Evolutionary conservation across 2,113 vertebrate genomes (phyloP).

Genomic region (Atlantisia rogersi): DNA sequence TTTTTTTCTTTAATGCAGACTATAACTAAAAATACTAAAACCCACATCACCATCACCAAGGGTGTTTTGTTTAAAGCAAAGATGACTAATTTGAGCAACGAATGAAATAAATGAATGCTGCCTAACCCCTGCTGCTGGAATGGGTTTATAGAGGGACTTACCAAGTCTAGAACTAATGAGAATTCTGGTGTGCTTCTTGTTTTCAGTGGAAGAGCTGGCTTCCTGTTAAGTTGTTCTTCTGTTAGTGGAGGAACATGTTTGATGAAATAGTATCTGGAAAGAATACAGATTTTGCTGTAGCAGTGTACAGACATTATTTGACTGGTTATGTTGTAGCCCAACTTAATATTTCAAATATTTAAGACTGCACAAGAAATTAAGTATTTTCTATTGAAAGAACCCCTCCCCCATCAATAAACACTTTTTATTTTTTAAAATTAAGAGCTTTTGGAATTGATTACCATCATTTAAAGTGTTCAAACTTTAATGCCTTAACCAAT

Average conservation of each 20-base stretch:
- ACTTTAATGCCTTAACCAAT: not conserved
- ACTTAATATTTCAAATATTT: not conserved
- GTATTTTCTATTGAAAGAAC: not conserved
- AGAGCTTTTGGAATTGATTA: not conserved
- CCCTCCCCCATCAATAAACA: not conserved
- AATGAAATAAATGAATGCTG: not conserved
- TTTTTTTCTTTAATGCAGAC: not conserved
- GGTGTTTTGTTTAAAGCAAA: not conserved
- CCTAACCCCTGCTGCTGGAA: not conserved
- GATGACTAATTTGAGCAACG: not conserved
- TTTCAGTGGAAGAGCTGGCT: constrained; percentile 96
- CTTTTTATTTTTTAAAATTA: not conserved
- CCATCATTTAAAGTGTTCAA: not conserved
- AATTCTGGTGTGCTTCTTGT: constrained; percentile 99
- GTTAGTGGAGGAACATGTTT: constrained; percentile 97
- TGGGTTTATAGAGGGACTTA: constrained; percentile 58
- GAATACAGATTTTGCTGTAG: not conserved
- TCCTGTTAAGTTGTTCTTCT: constrained; percentile 97
- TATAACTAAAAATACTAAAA: not conserved
- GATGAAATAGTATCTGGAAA: constrained; percentile 96
- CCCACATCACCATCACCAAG: not conserved
- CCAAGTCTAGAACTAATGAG: constrained; percentile 96
- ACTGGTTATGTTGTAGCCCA: not conserved
- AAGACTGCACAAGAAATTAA: not conserved
- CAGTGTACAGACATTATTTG: not conserved